Evolutionary conservation across 1,140 invertebrate genomes (phyloP).

Genomic region (Nasonia giraulti): DNA sequence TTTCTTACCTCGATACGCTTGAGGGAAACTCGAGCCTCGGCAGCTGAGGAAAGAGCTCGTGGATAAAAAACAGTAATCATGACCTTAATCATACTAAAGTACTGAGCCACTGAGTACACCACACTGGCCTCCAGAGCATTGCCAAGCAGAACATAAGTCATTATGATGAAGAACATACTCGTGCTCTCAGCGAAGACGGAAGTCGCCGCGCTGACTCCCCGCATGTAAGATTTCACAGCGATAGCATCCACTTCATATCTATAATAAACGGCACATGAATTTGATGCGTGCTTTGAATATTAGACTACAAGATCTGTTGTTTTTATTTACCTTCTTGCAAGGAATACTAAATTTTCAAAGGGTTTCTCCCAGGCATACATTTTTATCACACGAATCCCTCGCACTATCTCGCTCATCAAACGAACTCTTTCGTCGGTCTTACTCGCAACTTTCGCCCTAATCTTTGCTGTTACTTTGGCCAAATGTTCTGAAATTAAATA

Average conservation of each 20-base stretch:
- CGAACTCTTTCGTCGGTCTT: conserved; percentile 78
- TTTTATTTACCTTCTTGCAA: conserved; percentile 55
- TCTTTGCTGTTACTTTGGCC: conserved; percentile 43
- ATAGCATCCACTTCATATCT: conserved; percentile 82
- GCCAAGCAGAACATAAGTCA: conserved; percentile 79
- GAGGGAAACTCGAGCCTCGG: conserved; percentile 81
- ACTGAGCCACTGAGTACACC: conserved; percentile 83
- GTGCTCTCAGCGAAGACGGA: conserved; percentile 82
- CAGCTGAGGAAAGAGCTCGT: conserved; percentile 79
- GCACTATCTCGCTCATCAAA: conserved; percentile 79
- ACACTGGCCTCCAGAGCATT: conserved; percentile 79
- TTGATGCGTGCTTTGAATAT: too few species aligned
- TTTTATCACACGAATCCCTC: conserved; percentile 81
- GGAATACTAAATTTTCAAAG: conserved; percentile 79
- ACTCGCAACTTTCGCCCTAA: conserved; percentile 71
- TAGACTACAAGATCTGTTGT: too few species aligned
- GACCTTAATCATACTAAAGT: conserved; percentile 82
- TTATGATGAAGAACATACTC: conserved; percentile 82
- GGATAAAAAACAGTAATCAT: conserved; percentile 84
- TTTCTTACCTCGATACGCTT: conserved; percentile 71
- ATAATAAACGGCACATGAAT: background rate
- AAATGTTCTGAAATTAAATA: conserved; percentile 23
- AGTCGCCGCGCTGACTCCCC: conserved; percentile 80
- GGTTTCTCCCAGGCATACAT: conserved; percentile 91
- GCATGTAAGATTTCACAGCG: conserved; percentile 80